These are phyloP conservation scores for Lasiommata megera DNA, from an alignment of 2,888 invertebrate species.

Conservation along the genomic window DNA sequence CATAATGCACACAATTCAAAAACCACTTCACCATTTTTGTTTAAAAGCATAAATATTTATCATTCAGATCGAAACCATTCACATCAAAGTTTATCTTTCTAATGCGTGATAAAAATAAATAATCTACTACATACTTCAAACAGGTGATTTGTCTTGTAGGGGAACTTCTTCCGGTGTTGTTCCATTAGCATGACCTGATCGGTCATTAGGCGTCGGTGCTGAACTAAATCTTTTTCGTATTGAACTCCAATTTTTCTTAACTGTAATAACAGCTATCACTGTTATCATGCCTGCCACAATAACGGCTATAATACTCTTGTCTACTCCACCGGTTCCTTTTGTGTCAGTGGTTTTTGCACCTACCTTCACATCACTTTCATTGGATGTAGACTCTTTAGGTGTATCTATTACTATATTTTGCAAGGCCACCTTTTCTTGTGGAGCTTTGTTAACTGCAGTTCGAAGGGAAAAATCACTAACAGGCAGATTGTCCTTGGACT, in stretches of 20 bases:
- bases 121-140: constrained; percentile 39
- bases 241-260: constrained; percentile 81
- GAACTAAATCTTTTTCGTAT: constrained; percentile 66
- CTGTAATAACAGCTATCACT: constrained; percentile 74
- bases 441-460: constrained; percentile 47
- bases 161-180: constrained; percentile 69
- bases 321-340: constrained; percentile 66
- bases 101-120: constrained; percentile 62
- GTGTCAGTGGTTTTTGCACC: constrained; percentile 52
- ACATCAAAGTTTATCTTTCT: constrained; percentile 38
- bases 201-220: constrained; percentile 57
- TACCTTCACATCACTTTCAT: constrained; percentile 49
- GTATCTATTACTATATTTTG: constrained; percentile 39
- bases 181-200: constrained; percentile 53
- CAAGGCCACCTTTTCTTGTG: constrained; percentile 38
- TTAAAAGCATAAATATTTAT: constrained; percentile 16
- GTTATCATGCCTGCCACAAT: constrained; percentile 78
- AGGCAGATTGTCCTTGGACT: constrained; percentile 31
- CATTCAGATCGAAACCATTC: constrained; percentile 68
- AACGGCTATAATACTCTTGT: constrained; percentile 77
- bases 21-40: constrained; percentile 1
- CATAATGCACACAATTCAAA: constrained; percentile 14
- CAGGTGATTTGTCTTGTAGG: constrained; percentile 69
- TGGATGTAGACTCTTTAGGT: constrained; percentile 31
- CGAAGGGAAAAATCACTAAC: constrained; percentile 48